Evolutionary conservation across 2,888 invertebrate genomes (phyloP), one percentile per base, ranked within the genome.

Genomic region (Dinocampus coccinellae): DNA sequence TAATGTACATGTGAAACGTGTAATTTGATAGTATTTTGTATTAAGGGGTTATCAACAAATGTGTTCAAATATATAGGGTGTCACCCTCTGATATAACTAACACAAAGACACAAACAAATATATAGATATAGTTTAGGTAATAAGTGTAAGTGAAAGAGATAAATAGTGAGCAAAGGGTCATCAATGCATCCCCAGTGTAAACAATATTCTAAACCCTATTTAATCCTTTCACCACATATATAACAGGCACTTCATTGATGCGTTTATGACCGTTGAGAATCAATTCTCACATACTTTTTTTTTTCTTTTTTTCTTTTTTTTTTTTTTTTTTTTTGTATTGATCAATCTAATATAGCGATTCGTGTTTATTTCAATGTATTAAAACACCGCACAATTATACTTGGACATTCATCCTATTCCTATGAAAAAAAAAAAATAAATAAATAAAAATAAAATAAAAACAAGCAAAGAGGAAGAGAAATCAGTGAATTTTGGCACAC

Each of bases 1-100:
- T 47, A 65, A 52, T 39, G n/a, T 53, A 42, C 47, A 72, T 64
- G 72, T 72, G 64, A 60, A 72, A 64, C 39, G 39, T 34, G 73
- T 60, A 69, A 69, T 72, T 65, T 63, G 68, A 71, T 75, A 74
- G 63, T 70, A n/a, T 75, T 71, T 64, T 71, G 75, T 77, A 77
- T 77, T 75, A 78, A 79, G 79, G 76, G 81, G 82, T 85, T 84
- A 86, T 85, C 84, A 85, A 85, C 85, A 86, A 86, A 86, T 86
- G 83, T 86, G 86, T 86, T 86, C 83, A 86, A 86, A 86, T 85
- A 85, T 84, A 84, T 85, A 85, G 85, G 84, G 84, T 85, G 83
- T 83, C 85, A 80, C 75, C 78, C 76, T 26, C 47, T 16, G 16
- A 47, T 47, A 47, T 47, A 26, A 9, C 33, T 20, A 20, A 58